A percentile compares a stretch with the other conserved stretches of the same genome.
phyloP scores from a whole-genome alignment of 2,113 vertebrate genomes.

The Cardinalis cardinalis region DNA sequence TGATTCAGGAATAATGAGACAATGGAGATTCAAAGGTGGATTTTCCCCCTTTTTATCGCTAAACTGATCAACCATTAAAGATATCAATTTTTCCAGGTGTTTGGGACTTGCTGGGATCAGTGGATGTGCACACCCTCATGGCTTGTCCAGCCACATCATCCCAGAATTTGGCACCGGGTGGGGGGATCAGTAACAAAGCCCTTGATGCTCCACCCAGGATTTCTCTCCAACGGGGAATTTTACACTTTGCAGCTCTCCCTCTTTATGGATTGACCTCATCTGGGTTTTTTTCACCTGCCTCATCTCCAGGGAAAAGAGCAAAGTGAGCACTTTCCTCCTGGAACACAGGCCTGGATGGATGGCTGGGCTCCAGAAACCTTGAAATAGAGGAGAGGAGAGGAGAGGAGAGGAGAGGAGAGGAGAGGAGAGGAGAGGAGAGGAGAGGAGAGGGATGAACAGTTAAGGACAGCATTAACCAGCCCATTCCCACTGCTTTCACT shows the following conservation, averaged over 20 bases:
- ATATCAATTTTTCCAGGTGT: background rate
- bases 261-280: background rate
- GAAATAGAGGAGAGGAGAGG: background rate
- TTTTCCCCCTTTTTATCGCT: background rate
- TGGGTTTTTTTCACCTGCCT: background rate
- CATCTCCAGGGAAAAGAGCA: background rate
- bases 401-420: background rate
- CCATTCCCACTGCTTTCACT: background rate
- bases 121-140: background rate
- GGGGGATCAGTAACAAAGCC: background rate
- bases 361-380: background rate
- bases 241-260: background rate
- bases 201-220: accelerated
- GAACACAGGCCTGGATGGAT: background rate
- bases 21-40: slow-evolving; percentile 16
- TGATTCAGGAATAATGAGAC: slow-evolving; percentile 57
- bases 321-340: background rate
- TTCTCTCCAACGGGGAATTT: accelerated
- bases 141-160: background rate
- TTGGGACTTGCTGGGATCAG: background rate
- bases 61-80: background rate
- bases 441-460: background rate
- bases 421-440: background rate
- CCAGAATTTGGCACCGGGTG: background rate
- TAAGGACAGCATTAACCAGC: background rate